Conservation (phyloP, 1,140 invertebrate genomes). For the Pogonus chalceus region DNA sequence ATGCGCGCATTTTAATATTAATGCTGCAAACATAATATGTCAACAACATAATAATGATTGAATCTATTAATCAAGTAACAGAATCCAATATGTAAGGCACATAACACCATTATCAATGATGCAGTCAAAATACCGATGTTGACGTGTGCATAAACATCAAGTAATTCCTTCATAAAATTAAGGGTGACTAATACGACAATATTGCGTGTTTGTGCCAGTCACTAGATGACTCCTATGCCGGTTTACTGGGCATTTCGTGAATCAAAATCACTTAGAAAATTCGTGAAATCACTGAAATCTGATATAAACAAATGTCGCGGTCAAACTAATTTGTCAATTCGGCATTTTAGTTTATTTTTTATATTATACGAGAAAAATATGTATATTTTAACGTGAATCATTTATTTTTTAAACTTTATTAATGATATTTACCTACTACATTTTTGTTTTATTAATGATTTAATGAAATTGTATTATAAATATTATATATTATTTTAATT, state of each 20-base stretch:
- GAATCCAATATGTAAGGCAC: background rate
- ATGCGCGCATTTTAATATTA: too few relatives aligned
- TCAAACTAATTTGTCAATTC: background rate
- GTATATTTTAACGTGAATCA: background rate
- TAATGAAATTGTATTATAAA: too few relatives aligned
- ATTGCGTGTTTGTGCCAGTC: conserved; percentile 1
- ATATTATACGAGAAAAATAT: background rate
- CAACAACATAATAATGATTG: too few relatives aligned
- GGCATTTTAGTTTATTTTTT: background rate
- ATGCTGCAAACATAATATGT: too few relatives aligned
- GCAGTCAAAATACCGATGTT: background rate
- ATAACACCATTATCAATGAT: background rate
- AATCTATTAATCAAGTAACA: too few relatives aligned
- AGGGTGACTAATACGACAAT: conserved; percentile 1
- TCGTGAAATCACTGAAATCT: background rate
- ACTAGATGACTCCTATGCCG: conserved; percentile 2
- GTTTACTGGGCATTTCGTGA: background rate
- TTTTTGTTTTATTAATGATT: too few relatives aligned
- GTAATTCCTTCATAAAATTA: conserved; percentile 1
- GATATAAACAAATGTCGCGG: background rate
- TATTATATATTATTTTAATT: too few relatives aligned
- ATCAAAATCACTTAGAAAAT: background rate
- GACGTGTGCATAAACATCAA: background rate
- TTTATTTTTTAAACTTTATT: background rate
- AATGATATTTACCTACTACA: background rate